phyloP scores from a whole-genome alignment of 2,888 invertebrate genomes.

The Tachystola acroxantha region DNA sequence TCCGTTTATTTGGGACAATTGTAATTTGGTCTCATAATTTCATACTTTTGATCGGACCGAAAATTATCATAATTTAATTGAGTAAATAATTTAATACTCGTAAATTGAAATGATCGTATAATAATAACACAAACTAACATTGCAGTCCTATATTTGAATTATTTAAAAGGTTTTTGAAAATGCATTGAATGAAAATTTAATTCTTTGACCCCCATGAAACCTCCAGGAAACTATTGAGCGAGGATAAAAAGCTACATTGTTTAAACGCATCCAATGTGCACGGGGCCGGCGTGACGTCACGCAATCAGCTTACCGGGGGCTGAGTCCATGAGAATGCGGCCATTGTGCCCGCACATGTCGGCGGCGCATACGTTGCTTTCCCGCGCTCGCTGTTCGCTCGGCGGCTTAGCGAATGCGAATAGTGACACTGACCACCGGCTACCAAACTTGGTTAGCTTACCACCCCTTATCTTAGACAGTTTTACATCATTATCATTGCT shows the following conservation, averaged over 20 bases:
- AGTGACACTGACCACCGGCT: conserved; percentile 29
- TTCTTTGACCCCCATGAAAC: not conserved
- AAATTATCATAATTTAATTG: too few relatives aligned
- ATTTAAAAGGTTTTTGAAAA: too few relatives aligned
- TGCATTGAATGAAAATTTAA: not conserved
- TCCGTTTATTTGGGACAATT: too few relatives aligned
- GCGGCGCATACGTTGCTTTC: conserved; percentile 62
- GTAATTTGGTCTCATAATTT: too few relatives aligned
- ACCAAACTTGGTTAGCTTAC: too few relatives aligned
- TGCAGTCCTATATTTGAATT: too few relatives aligned
- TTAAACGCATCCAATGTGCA: conserved; percentile 22
- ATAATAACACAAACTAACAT: too few relatives aligned
- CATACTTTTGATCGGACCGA: too few relatives aligned
- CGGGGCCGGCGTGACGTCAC: conserved; percentile 60
- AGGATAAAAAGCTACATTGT: conserved; percentile 8
- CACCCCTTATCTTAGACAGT: too few relatives aligned
- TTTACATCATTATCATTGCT: too few relatives aligned
- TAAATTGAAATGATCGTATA: too few relatives aligned
- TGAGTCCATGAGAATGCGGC: conserved; percentile 76
- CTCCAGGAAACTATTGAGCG: not conserved
- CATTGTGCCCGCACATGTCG: conserved; percentile 72
- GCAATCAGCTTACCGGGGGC: conserved; percentile 76
- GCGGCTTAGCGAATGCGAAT: conserved; percentile 22
- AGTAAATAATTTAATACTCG: too few relatives aligned
- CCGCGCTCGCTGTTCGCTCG: conserved; percentile 24